Conservation (phyloP, 1,140 invertebrate genomes). For the Anastatus disparis region DNA sequence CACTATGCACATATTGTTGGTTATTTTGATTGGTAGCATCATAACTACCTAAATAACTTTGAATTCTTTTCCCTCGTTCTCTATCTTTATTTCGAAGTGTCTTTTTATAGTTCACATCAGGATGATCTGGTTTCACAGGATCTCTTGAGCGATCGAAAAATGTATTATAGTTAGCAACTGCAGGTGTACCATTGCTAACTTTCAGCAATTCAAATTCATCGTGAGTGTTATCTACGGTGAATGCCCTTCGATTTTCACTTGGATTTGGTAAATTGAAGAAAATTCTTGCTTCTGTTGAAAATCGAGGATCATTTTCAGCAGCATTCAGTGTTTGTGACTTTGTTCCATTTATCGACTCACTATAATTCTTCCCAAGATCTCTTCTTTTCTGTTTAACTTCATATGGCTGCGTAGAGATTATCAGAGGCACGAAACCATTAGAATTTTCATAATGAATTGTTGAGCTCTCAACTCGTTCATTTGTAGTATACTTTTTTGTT, state of each 20-base stretch:
- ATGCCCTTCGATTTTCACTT: conserved; percentile 52
- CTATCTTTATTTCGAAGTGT: conserved; percentile 27
- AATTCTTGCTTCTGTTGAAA: neutral
- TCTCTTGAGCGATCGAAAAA: conserved; percentile 53
- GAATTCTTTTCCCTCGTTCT: conserved; percentile 41
- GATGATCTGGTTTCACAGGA: conserved; percentile 35
- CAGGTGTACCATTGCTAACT: conserved; percentile 59
- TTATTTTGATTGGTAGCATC: conserved; percentile 25
- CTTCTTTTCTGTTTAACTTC: neutral
- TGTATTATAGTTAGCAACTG: conserved; percentile 58
- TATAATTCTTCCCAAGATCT: neutral
- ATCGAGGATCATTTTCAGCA: conserved; percentile 49
- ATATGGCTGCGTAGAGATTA: conserved; percentile 32
- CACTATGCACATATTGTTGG: conserved; percentile 27
- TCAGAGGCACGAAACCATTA: conserved; percentile 60
- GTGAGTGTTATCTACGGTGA: conserved; percentile 48
- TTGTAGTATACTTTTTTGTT: conserved; percentile 23
- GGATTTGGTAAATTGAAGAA: conserved; percentile 49
- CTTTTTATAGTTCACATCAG: conserved; percentile 34
- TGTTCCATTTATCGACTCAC: neutral
- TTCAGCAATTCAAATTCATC: conserved; percentile 63
- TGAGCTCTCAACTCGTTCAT: conserved; percentile 35
- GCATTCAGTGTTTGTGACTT: neutral
- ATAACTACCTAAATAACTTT: conserved; percentile 46
- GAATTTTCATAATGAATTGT: conserved; percentile 56